Conservation (phyloP, 2,113 vertebrate genomes). For the Fulica atra region DNA sequence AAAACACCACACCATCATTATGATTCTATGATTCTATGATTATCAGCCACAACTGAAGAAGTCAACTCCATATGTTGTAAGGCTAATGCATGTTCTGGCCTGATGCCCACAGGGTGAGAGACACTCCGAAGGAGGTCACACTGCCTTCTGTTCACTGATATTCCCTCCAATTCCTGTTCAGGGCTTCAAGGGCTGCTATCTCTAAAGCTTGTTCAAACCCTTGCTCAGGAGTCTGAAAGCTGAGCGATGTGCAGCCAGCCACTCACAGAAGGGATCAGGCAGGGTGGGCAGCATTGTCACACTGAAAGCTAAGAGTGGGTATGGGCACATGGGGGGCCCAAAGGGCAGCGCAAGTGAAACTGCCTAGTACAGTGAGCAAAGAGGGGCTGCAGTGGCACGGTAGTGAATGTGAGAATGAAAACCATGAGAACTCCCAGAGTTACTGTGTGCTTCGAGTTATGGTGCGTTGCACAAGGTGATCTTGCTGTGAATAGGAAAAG, state of each 20-base stretch:
- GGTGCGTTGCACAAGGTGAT: neutral
- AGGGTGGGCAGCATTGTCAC: neutral
- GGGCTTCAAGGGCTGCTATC: neutral
- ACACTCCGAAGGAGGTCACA: neutral
- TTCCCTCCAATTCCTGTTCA: neutral
- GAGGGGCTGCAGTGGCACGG: neutral
- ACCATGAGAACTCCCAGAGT: neutral
- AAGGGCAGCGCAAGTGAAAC: neutral
- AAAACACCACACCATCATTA: neutral
- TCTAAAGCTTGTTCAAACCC: neutral
- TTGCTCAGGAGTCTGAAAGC: neutral
- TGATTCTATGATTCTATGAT: too few relatives aligned
- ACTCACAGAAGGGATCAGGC: neutral
- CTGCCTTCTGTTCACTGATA: neutral
- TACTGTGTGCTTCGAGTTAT: neutral
- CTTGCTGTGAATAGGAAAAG: neutral
- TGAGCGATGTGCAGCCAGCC: too few relatives aligned
- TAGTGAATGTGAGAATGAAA: neutral
- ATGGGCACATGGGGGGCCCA: rapidly evolving
- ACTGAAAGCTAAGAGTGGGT: too few relatives aligned
- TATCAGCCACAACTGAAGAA: neutral
- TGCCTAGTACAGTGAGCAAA: neutral
- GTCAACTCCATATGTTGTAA: neutral
- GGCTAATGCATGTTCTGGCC: neutral
- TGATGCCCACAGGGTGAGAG: neutral